phyloP scores from a whole-genome alignment of 35 echinoderm and acorn worm genomes.

The Apostichopus parvimensis region DNA sequence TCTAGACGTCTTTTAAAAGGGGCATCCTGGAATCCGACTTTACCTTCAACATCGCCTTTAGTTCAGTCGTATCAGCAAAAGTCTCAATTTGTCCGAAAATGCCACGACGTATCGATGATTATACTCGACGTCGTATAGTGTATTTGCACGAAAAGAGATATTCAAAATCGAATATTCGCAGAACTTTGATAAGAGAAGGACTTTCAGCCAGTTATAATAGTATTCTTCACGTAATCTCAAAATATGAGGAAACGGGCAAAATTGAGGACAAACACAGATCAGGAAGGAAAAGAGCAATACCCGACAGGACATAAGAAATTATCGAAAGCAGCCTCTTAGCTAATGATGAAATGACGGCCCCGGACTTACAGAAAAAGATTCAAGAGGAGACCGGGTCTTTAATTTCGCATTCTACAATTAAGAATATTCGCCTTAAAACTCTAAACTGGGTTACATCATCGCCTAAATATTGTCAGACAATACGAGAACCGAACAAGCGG shows the following conservation, averaged over 20 bases:
- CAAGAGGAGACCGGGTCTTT: neutral
- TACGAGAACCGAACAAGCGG: constrained; percentile 2
- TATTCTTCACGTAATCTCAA: neutral
- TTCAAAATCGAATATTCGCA: neutral
- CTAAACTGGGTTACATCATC: neutral
- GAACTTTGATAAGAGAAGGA: neutral
- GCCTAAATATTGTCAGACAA: constrained; percentile 21
- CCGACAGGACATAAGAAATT: neutral
- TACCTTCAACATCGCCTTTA: too few species aligned
- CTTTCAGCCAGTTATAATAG: neutral
- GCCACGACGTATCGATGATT: neutral
- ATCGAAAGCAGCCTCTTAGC: neutral
- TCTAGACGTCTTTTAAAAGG: too few species aligned
- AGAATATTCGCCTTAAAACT: neutral
- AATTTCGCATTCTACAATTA: neutral
- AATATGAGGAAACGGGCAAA: neutral
- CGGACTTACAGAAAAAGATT: neutral
- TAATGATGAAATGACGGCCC: neutral
- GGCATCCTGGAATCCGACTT: too few species aligned
- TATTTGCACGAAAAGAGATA: neutral
- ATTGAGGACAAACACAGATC: neutral
- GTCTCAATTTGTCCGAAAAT: neutral
- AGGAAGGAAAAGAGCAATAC: neutral
- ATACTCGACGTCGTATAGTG: neutral
- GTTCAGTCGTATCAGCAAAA: too few species aligned